Evolutionary conservation across 1,140 invertebrate genomes (phyloP), one percentile per base, ranked within the genome.

Genomic region (Drosophila ercepeae): DNA sequence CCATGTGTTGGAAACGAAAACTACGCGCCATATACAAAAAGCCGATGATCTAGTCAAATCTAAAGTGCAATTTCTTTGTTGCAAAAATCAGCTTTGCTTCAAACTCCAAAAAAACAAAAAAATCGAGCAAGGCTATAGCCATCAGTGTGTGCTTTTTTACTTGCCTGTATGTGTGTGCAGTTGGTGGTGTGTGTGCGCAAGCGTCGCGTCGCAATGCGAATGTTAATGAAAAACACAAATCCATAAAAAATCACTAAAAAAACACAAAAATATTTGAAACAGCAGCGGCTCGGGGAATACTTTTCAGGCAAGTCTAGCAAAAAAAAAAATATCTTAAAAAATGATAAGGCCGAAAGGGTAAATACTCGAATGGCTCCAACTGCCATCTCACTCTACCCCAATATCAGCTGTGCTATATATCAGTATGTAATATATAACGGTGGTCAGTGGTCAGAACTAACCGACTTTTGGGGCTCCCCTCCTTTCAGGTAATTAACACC

Each of bases 151-250:
- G 39, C 23, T 21, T 41, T 34, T 13, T 34, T 1, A 25, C 8
- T 9, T 32, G 32, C 36, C 23, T 49, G 41, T 36, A 23, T 14
- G 63, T 46, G 13, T 46, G 7, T 46, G 18, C 19, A 21, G 29
- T 32, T 23, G 13, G 9, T 13, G 29, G 25, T 18, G 19, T 46
- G 46, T 29, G 18, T 41, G 65, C 65, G 65, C 65, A 69, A 69
- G 65, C 65, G 65, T 69, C 65, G 63, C 65, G 32, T 51, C 63
- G 41, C 50, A 70, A 60, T 60, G 68, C 55, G 49, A 72, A 72
- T 72, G 68, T 72, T 72, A 72, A 72, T 72, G 57, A 63, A 53
- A 53, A 71, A 61, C 25, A 72, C 48, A 72, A 72, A 72, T 46
- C 25, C 25, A 46, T 65, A 27, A 44, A 52, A 65, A 65, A 65